phyloP scores from a whole-genome alignment of 1,140 invertebrate genomes.

The Xylocopa sonorina region DNA sequence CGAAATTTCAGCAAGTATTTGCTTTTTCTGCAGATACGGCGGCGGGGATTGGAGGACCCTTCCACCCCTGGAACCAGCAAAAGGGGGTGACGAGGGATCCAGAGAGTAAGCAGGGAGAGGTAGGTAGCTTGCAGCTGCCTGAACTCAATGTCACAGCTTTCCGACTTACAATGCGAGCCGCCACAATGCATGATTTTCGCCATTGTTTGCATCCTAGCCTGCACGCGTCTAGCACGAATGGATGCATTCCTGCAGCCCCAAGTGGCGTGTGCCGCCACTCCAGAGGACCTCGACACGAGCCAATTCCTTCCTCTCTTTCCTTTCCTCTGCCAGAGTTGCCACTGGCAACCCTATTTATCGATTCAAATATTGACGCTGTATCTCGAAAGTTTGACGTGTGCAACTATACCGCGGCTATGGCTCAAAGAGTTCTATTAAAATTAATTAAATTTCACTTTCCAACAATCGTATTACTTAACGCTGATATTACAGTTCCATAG shows the following conservation, averaged over 20 bases:
- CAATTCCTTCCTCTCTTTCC: conserved; percentile 23
- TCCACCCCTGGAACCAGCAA: conserved; percentile 48
- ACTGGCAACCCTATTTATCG: neutral
- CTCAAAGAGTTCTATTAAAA: too few species aligned
- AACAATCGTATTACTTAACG: too few species aligned
- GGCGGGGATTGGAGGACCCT: conserved; percentile 54
- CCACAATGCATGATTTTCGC: conserved; percentile 79
- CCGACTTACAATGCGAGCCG: conserved; percentile 72
- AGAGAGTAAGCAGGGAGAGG: conserved; percentile 18
- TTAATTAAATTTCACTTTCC: too few species aligned
- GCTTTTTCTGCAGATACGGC: conserved; percentile 28
- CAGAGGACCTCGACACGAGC: conserved; percentile 45
- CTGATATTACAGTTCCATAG: too few species aligned
- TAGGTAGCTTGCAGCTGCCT: conserved; percentile 70
- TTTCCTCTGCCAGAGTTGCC: too few species aligned
- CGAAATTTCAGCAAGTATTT: conserved; percentile 60
- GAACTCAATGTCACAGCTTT: conserved; percentile 80
- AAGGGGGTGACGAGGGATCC: conserved; percentile 36
- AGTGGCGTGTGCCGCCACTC: conserved; percentile 46
- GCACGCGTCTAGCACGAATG: conserved; percentile 72
- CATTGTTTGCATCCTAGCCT: conserved; percentile 73
- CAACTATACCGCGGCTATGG: too few species aligned
- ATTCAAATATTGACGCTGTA: conserved; percentile 8
- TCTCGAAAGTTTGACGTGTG: neutral
- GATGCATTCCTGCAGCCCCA: conserved; percentile 50